phyloP scores from a whole-genome alignment of 2,113 vertebrate species.

The Anser cygnoides region DNA sequence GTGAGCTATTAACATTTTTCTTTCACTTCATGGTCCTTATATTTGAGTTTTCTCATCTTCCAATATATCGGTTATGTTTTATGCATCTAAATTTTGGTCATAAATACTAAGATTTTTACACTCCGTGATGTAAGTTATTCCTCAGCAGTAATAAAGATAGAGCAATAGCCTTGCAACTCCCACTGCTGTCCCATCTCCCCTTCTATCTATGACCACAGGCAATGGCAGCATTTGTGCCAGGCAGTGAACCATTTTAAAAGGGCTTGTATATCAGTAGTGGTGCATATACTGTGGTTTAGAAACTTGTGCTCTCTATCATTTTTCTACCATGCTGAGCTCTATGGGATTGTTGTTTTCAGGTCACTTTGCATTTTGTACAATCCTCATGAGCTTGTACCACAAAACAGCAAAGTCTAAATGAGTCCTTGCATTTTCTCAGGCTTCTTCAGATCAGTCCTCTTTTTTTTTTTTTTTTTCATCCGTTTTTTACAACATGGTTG shows the following conservation, averaged over 20 bases:
- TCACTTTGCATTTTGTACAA: neutral
- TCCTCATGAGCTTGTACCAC: neutral
- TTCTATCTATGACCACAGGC: neutral
- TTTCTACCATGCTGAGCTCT: neutral
- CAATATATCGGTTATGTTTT: neutral
- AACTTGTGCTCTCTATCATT: neutral
- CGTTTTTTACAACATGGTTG: fast-evolving
- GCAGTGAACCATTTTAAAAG: neutral
- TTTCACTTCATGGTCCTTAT: neutral
- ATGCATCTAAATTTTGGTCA: neutral
- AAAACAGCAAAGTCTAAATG: neutral
- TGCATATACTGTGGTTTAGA: neutral
- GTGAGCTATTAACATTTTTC: neutral
- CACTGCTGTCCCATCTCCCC: fast-evolving
- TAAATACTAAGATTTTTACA: neutral
- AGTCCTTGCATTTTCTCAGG: neutral
- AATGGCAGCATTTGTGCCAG: neutral
- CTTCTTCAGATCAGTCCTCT: neutral
- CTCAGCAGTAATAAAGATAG: neutral
- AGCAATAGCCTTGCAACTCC: neutral
- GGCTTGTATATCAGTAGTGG: neutral
- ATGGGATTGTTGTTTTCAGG: neutral
- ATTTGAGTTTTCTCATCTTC: neutral
- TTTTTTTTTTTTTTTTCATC: neutral
- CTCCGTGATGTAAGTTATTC: constrained; percentile 14